Evolutionary conservation across 2,113 vertebrate genomes (phyloP), one percentile per base, ranked within the genome.

Genomic region (Daphoenositta chrysoptera): DNA sequence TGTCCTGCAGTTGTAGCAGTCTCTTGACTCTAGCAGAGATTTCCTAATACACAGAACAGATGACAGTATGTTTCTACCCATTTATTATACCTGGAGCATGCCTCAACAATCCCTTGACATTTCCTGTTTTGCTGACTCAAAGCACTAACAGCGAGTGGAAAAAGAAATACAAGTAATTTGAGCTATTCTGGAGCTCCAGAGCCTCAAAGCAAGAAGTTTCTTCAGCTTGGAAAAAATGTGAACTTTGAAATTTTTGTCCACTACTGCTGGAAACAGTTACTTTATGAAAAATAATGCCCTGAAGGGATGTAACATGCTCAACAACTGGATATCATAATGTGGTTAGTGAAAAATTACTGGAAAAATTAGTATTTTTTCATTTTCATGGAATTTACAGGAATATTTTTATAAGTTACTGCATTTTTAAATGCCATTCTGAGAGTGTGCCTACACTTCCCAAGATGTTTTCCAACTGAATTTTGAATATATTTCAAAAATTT

Each of bases 121-220:
- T 88, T 94, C 78, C 68, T 66, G 37, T 93, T 94, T 89, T 95
- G 95, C 83, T 94, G 94, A 97, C 84, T 94, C 87, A 79, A 79
- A 95, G 44, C 56, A 70, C 64, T 68, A 89, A 30, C 12, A 51
- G 54, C 11, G 7, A 83, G 44, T 6, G 13, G 35, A 86, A 79
- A 63, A 83, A 92, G 70, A 87, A 71, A 56, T 35, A 65, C 13
- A 80, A 86, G 76, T 71, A 88, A 95, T 57, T 60, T 50, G 57
- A 89, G 56, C 72, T 81, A 18, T 22, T 35, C 37, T 28, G 78
- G 57, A 54, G 40, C 40, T 58, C 45, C 30, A 77, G 39, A 89
- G 50, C 30, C 45, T 79, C 89, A 86, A 63, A 94, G 68, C 27
- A 84, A 68, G 27, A 83, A 30, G 31, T 51, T 87, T 77, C 56